Percentiles rank a stretch among this genome's conserved stretches.
Evolutionary conservation across 2,797 vertebrate genomes (phyloP).

Genomic region (Glyptemys insculpta): DNA sequence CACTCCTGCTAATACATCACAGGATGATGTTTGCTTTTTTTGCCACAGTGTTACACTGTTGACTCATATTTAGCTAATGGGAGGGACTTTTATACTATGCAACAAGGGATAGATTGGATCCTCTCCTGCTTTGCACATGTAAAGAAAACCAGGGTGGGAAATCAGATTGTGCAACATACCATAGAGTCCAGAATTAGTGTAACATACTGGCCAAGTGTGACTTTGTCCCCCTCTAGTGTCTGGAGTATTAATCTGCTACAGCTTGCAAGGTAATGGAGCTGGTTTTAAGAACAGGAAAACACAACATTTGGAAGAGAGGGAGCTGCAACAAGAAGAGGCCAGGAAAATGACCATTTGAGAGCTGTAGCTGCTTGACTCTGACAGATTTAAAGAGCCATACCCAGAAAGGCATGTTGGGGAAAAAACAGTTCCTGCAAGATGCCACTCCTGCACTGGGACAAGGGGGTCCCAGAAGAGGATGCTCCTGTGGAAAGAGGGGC

Average conservation of each 20-base stretch:
- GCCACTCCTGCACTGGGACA: not conserved
- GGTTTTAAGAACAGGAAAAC: not conserved
- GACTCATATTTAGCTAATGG: not conserved
- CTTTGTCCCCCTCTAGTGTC: not conserved
- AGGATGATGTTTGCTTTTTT: no score
- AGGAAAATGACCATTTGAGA: no score
- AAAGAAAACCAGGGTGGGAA: not conserved
- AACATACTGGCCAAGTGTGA: not conserved
- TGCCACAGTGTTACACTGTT: no score
- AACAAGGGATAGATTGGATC: rapidly evolving
- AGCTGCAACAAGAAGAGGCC: not conserved
- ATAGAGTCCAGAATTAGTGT: not conserved
- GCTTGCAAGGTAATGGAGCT: not conserved
- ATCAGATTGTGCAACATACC: not conserved
- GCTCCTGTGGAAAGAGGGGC: not conserved
- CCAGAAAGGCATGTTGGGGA: no score
- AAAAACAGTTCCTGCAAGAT: not conserved
- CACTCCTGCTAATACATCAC: no score
- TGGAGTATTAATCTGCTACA: not conserved
- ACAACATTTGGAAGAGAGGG: not conserved
- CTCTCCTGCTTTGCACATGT: not conserved
- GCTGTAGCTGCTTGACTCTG: not conserved
- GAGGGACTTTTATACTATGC: not conserved
- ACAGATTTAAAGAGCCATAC: not conserved
- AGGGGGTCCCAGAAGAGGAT: not conserved